Base-by-base conservation (phyloP, 2,888 invertebrate genomes). In the Drosophila maculinotata region DNA sequence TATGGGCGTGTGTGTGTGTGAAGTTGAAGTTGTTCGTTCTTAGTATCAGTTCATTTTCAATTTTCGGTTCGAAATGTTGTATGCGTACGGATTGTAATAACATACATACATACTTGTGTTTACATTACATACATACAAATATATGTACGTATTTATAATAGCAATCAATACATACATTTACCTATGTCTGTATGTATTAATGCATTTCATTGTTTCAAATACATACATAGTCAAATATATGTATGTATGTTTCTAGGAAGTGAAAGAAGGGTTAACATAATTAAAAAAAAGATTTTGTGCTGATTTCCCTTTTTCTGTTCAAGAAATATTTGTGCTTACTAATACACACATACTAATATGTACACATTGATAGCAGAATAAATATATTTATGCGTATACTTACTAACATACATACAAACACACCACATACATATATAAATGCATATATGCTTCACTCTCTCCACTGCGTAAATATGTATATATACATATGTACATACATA, bases 11-110 rank as follows among this genome's bases (percentile, higher is more conserved):
- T 56, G 54, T 54, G 26, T 69, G 66, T 51, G 54, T 65, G 64
- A 69, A 72, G 70, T 75, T 72, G 33, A 75, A 72, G 71, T 72
- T 67, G 68, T 60, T 70, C 76, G 58, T 72, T 72, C 71, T 71
- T 64, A 58, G 70, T 75, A 64, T 58, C 70, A 72, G 71, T 72
- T 75, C 71, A 54, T 69, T 69, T 72, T 69, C 54, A 58, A 58
- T 75, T 69, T 64, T 72, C 64, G 71, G 70, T 75, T 75, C 70
- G 71, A 69, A 53, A 74, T 73, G 70, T 35, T 62, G 75, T 69
- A 41, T 69, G 48, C 52, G 63, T 69, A 53, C 75, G 71, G 70
- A 69, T 48, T 63, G 63, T 74, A 57, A 58, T 53, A 30, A 57
- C 12, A 36, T 51, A 63, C 12, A 36, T 51, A 63, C 14, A 48